Evolutionary conservation across 2,888 invertebrate genomes (phyloP), one percentile per base, ranked within the genome.

Genomic region (Tyria jacobaeae): DNA sequence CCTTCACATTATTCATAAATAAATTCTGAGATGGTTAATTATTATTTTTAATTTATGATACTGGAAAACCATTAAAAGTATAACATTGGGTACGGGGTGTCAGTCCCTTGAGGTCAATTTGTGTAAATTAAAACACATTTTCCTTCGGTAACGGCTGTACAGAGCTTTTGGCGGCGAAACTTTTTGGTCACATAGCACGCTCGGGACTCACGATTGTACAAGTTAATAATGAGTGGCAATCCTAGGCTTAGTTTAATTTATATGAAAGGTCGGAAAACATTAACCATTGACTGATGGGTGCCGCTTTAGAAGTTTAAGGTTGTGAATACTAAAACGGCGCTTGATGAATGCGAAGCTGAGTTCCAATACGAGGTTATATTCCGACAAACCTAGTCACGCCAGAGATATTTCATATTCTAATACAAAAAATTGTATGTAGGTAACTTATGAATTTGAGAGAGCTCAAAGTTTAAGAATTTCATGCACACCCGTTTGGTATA

Each of bases 151-250:
- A 70, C 64, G 69, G 67, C 55, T 48, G 51, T 7, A 57, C 51
- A 62, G 62, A 70, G 7, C 66, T 62, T n/a, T 57, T 65, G 63
- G 59, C 52, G 50, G 49, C 9, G 9, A 73, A 82, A 83, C 71
- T 82, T 83, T 83, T 78, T 77, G 75, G 79, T 71, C 65, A 25
- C 65, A 81, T 77, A 66, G 65, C 69, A 58, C 81, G 63, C 78
- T 25, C 27, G 73, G 75, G 82, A 76, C 72, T 59, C 50, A 48
- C 71, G 71, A 72, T 79, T 75, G 64, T 68, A 57, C 57, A 72
- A 74, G 67, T 78, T 78, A 75, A 77, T 81, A 82, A 81, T 75
- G 77, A 73, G 66, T 57, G 57, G 66, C 52, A 52, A 55, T 44
- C 6, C 35, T 54, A 50, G 52, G 41, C 62, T 58, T 76, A 70